These are phyloP conservation scores for Drosophila pseudoobscura DNA, from an alignment of 1,140 invertebrate species.

Conservation along the genomic window DNA sequence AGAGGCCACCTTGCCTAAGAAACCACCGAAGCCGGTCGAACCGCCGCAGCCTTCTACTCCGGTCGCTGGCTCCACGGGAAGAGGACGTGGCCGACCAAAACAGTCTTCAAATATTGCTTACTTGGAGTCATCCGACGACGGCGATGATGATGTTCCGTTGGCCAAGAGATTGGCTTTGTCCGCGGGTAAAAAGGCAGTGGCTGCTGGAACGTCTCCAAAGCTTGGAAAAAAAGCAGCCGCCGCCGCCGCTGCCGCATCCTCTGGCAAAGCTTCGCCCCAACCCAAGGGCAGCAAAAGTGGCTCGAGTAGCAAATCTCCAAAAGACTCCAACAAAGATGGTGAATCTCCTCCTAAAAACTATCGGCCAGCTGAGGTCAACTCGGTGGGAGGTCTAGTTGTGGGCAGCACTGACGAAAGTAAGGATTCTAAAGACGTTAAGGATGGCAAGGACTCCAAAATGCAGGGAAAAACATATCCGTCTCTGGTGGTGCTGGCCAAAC, in stretches of 20 bases:
- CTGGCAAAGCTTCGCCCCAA: conserved; percentile 54
- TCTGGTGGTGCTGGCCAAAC: conserved; percentile 90
- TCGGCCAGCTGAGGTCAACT: conserved; percentile 87
- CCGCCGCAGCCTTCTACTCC: conserved; percentile 13
- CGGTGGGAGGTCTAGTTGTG: conserved; percentile 87
- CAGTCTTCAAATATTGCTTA: conserved; percentile 69
- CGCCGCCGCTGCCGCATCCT: conserved; percentile 5
- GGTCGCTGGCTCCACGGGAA: conserved; percentile 27
- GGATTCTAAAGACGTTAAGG: conserved; percentile 85
- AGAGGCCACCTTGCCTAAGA: conserved; percentile 84
- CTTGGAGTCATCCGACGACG: conserved; percentile 79
- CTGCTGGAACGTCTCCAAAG: conserved; percentile 35
- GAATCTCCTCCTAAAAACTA: conserved; percentile 77
- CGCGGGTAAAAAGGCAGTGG: conserved; percentile 62
- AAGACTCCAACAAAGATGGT: conserved; percentile 23
- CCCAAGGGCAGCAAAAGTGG: conserved; percentile 44
- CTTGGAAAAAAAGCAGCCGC: conserved; percentile 34
- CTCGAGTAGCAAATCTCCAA: conserved; percentile 31
- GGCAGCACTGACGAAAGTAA: conserved; percentile 82
- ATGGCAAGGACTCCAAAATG: conserved; percentile 87
- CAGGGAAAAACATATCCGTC: conserved; percentile 93
- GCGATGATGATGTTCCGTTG: conserved; percentile 80
- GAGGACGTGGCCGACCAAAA: conserved; percentile 57
- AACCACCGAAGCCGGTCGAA: conserved; percentile 82
- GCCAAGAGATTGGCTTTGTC: conserved; percentile 77